Conservation (phyloP, 2,113 vertebrate species). For the Petrocephalus zakoni region DNA sequence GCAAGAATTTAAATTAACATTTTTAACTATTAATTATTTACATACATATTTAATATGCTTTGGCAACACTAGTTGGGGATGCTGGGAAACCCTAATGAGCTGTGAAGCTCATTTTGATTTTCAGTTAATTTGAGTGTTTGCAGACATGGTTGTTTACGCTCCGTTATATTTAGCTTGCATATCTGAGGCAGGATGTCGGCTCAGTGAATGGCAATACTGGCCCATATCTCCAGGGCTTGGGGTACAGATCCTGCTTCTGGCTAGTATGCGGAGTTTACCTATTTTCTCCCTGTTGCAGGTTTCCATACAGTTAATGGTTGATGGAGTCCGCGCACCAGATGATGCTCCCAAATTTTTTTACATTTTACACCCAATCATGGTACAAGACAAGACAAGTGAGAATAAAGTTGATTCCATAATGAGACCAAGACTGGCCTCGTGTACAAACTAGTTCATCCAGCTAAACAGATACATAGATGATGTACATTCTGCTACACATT, state of each 20-base stretch:
- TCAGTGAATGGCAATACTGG: neutral
- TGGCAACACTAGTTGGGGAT: neutral
- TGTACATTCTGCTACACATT: neutral
- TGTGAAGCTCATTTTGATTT: slow-evolving; percentile 6
- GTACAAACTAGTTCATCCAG: neutral
- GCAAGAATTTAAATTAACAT: neutral
- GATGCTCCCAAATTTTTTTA: too few relatives aligned
- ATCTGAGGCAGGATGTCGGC: neutral
- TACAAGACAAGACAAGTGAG: too few relatives aligned
- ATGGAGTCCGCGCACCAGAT: too few relatives aligned
- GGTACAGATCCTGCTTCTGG: neutral
- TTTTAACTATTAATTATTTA: slow-evolving; percentile 3
- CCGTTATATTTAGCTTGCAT: neutral
- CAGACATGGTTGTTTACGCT: neutral
- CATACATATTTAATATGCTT: neutral
- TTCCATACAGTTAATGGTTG: too few relatives aligned
- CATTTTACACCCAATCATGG: too few relatives aligned
- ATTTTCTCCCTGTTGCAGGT: neutral
- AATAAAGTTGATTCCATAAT: too few relatives aligned
- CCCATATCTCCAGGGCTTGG: neutral
- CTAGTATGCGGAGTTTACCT: neutral
- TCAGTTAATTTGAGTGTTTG: neutral
- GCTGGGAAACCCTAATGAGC: neutral
- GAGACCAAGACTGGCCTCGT: too few relatives aligned
- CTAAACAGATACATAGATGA: neutral